These are phyloP conservation scores for Acanthosoma haemorrhoidale DNA, from an alignment of 2,888 invertebrate genomes.

Conservation along the genomic window DNA sequence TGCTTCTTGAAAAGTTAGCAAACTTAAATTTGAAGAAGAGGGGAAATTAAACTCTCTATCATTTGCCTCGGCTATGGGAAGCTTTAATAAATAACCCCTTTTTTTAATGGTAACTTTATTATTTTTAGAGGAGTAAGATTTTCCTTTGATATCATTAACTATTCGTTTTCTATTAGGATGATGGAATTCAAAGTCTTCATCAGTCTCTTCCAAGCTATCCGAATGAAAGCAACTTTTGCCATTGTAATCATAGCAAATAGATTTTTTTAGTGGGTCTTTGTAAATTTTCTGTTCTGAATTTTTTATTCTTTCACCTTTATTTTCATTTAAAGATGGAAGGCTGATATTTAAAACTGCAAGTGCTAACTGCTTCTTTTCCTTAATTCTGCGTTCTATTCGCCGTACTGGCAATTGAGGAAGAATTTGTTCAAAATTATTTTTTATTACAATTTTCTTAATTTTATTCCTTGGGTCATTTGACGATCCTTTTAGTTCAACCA, in stretches of 20 bases:
- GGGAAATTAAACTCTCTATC: not conserved
- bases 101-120: not conserved
- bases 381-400: not conserved
- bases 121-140: not conserved
- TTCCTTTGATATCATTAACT: not conserved
- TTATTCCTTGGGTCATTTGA: not conserved
- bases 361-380: not conserved
- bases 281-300: not conserved
- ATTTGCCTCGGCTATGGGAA: not conserved
- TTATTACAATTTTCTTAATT: not conserved
- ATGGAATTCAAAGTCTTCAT: no score
- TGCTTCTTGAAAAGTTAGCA: not conserved
- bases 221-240: not conserved
- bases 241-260: not conserved
- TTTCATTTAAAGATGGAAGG: not conserved
- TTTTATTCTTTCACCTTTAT: not conserved
- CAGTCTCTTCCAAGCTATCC: not conserved
- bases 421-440: not conserved
- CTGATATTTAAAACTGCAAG: constrained; percentile 4
- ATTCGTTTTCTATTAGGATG: constrained; percentile 6
- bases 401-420: not conserved
- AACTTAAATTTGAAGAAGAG: not conserved
- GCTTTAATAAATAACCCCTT: not conserved
- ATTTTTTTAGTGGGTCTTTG: not conserved
- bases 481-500: not conserved